Evolutionary conservation across 2,888 invertebrate genomes (phyloP).

Genomic region (Helicoverpa assulta): DNA sequence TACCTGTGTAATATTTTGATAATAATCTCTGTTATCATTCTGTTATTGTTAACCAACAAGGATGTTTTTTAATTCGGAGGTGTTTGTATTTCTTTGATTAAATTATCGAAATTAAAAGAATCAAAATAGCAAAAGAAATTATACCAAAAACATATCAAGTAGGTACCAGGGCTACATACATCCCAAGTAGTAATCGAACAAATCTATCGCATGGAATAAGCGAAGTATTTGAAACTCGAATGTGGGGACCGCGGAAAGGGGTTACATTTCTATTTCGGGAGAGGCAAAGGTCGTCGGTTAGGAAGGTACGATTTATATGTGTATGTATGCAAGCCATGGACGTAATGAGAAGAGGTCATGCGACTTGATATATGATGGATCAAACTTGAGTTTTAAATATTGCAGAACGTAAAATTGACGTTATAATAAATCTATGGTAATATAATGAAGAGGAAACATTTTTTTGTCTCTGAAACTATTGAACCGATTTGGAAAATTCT

Average conservation of each 20-base stretch:
- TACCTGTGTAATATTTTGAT: no score
- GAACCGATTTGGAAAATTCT: no score
- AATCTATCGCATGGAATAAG: slow-evolving; percentile 45
- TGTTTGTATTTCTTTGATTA: no score
- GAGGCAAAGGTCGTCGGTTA: slow-evolving; percentile 47
- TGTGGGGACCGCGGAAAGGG: slow-evolving; percentile 40
- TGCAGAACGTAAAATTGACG: not conserved
- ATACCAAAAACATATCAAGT: slow-evolving; percentile 1
- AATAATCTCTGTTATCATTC: no score
- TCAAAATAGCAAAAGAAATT: slow-evolving; percentile 18
- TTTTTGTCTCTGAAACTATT: no score
- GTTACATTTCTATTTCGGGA: slow-evolving; percentile 53
- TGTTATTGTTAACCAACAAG: no score
- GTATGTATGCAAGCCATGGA: slow-evolving; percentile 22
- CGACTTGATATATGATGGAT: slow-evolving; percentile 31
- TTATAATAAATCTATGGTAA: no score
- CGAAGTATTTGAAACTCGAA: slow-evolving; percentile 48
- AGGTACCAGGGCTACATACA: slow-evolving; percentile 47
- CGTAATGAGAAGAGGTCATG: slow-evolving; percentile 18
- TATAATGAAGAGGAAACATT: no score
- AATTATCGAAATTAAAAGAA: not conserved
- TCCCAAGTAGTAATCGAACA: slow-evolving; percentile 39
- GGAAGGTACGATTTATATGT: slow-evolving; percentile 45
- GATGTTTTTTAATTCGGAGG: no score
- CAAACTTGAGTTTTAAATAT: not conserved